These are phyloP conservation scores for Aurelia sp. DNA, from an alignment of 30 jellyfish, hydroid and myxozoan genomes.

Conservation along the genomic window DNA sequence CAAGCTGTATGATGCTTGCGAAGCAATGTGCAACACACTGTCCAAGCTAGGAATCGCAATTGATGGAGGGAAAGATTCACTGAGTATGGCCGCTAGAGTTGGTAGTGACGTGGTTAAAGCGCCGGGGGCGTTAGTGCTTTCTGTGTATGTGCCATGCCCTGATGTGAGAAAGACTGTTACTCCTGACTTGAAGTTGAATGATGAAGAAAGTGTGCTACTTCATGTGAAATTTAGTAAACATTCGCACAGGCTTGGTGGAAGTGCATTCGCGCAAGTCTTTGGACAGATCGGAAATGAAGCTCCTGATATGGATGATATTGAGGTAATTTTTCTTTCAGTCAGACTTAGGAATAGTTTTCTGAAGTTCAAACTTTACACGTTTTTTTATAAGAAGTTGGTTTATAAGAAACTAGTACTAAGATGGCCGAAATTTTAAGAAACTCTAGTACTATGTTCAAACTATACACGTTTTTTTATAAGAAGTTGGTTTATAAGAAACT, in stretches of 20 bases:
- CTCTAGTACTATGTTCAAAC: no score
- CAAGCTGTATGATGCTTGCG: constrained; percentile 77
- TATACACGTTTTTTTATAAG: no score
- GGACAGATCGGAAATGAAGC: constrained; percentile 84
- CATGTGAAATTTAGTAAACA: constrained; percentile 57
- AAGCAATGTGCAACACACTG: constrained; percentile 77
- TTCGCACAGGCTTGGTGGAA: constrained; percentile 78
- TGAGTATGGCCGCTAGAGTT: constrained; percentile 93
- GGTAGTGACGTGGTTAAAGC: constrained; percentile 84
- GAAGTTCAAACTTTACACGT: no score
- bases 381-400: no score
- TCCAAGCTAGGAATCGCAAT: constrained; percentile 82
- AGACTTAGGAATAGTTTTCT: no score
- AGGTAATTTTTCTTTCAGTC: constrained; percentile 41
- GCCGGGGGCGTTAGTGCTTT: constrained; percentile 87
- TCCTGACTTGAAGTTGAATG: constrained; percentile 73
- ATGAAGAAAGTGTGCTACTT: constrained; percentile 43
- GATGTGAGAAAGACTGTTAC: constrained; percentile 85
- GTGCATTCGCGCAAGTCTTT: constrained; percentile 91
- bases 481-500: no score
- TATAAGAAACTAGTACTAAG: no score
- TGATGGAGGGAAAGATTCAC: constrained; percentile 94
- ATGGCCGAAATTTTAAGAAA: no score
- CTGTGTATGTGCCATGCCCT: constrained; percentile 89
- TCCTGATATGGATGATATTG: constrained; percentile 88